Percentiles rank a stretch among this genome's conserved stretches.
Conservation (phyloP, 2,113 vertebrate genomes). For the Lepus timidus region DNA sequence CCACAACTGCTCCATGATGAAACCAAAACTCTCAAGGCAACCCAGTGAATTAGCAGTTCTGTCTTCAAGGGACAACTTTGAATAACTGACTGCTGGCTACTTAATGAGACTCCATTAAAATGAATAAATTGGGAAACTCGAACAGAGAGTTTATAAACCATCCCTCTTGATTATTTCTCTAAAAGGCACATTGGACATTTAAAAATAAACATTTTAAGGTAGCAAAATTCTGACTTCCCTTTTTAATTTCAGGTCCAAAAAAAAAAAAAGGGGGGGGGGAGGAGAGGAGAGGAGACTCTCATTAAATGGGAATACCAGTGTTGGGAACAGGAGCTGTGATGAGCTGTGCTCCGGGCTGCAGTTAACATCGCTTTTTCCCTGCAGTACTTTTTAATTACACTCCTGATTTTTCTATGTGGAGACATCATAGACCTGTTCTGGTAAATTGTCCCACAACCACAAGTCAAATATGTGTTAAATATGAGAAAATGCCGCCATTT, state of each 20-base stretch:
- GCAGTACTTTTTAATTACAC: conserved; percentile 89
- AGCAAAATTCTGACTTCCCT: conserved; percentile 61
- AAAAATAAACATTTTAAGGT: conserved; percentile 66
- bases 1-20: neutral
- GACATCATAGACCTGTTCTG: conserved; percentile 92
- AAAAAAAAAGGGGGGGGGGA: neutral
- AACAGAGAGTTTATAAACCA: neutral
- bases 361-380: conserved; percentile 86
- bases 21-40: neutral
- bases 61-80: neutral
- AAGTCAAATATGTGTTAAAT: conserved; percentile 99
- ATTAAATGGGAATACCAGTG: conserved; percentile 71
- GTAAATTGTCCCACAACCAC: conserved; percentile 95
- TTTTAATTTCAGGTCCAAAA: conserved; percentile 70
- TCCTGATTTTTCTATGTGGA: conserved; percentile 89
- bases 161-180: neutral
- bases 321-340: conserved; percentile 81
- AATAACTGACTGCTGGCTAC: neutral
- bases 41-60: neutral
- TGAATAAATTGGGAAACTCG: neutral
- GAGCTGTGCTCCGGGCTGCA: conserved; percentile 81
- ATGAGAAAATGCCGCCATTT: conserved; percentile 98
- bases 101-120: neutral
- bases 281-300: conserved; percentile 59
- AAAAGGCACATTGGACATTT: neutral